Base-by-base conservation (phyloP, 1,140 invertebrate genomes). In the Bombus confusus region DNA sequence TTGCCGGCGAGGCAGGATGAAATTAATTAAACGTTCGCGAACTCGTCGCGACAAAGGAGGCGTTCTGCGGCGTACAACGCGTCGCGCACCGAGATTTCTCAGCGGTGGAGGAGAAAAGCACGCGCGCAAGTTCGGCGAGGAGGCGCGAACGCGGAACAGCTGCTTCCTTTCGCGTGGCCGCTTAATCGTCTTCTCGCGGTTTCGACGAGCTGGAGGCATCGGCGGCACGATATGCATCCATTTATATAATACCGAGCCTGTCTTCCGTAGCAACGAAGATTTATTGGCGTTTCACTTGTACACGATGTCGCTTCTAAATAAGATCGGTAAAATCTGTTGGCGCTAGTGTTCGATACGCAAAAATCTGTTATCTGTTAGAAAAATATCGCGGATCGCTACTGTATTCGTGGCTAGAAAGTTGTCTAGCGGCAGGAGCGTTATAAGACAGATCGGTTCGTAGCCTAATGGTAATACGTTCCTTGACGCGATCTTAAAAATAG, bases 11-110 rank as follows among this genome's bases (percentile, higher is more conserved):
- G 13, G 37, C 15, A 62, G 39, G 12, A 52, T 34, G 31, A 37
- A 34, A 83, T 75, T 75, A 75, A 82, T 82, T 43, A 43, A 75
- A 43, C 71, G 59, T 43, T 39, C 5, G 28, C 39, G 12, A 25
- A 72, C 71, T 59, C 39, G 66, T 59, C 34, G 62, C 31, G 52
- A 62, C 69, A 41, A 34, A 81, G 71, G 37, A 31, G 62, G 9
- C 77, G 31, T 79, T 79, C 41, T 43, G 25, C 12, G 25, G 31
- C 64, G 43, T 37, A 12, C 25, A 52, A 22, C 47, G 47, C 47
- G 1, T 6, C 8, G 34, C 1, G 34, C 1, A 39, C 18, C 34
- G 31, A 71, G 28, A 13, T 41, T 64, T 10, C 41, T 18, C 43
- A n/a, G 6, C 18, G 8, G 47, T 52, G 1, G 47, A 52, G 47